Evolutionary conservation across 2,113 vertebrate genomes (phyloP).

Genomic region (Chloroceryle aenea): DNA sequence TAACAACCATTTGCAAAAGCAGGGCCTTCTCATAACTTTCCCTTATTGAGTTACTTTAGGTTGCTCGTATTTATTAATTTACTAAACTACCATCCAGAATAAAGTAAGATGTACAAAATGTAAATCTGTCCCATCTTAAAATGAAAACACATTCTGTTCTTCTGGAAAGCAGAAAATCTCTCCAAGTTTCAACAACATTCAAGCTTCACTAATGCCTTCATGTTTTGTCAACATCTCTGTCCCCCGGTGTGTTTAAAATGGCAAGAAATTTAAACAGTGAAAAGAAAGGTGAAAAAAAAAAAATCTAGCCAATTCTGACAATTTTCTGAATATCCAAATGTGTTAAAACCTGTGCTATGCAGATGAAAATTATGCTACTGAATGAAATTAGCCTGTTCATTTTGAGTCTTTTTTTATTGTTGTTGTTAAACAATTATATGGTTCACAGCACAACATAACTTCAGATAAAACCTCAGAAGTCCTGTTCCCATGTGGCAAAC

Average conservation of each 20-base stretch:
- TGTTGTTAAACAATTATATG: background rate
- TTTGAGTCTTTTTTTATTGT: background rate
- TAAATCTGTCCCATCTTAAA: background rate
- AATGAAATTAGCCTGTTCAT: background rate
- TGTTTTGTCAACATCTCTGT: background rate
- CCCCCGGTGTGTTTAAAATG: background rate
- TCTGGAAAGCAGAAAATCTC: background rate
- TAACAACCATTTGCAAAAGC: background rate
- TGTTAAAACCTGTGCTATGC: background rate
- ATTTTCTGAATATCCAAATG: background rate
- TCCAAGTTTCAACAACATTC: background rate
- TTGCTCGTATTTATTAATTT: background rate
- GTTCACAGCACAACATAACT: background rate
- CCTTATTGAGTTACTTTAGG: background rate
- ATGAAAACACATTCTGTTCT: background rate
- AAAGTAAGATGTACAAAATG: background rate
- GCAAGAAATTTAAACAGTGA: background rate
- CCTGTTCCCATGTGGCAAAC: background rate
- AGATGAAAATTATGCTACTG: background rate
- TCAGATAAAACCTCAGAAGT: background rate
- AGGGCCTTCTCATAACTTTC: background rate
- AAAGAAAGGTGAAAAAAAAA: background rate
- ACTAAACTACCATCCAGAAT: background rate
- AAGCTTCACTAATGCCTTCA: background rate
- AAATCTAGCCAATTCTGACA: background rate